Evolutionary conservation across 2,888 invertebrate species (phyloP).

Genomic region (Nebria brevicollis): DNA sequence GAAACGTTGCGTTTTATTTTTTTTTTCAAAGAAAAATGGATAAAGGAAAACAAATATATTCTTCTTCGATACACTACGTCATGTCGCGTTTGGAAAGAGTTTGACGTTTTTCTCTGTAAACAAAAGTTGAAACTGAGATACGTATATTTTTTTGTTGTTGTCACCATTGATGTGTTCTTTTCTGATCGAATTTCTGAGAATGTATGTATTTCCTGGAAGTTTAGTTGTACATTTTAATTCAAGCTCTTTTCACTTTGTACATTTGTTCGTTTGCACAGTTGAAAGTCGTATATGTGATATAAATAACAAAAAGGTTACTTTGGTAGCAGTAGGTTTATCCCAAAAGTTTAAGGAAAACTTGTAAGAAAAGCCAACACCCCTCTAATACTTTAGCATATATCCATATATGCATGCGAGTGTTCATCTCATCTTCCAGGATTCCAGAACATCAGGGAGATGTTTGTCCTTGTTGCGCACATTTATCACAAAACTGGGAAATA

Average conservation of each 20-base stretch:
- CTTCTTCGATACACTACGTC: neutral
- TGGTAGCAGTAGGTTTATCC: constrained; percentile 21
- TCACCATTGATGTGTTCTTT: neutral
- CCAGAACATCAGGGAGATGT: neutral
- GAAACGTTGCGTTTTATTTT: neutral
- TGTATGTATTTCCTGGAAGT: neutral
- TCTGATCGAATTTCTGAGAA: neutral
- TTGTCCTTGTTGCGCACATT: constrained; percentile 26
- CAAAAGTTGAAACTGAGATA: constrained; percentile 1
- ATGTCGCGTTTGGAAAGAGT: neutral
- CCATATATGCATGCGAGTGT: constrained; percentile 31
- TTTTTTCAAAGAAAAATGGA: neutral
- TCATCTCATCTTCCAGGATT: constrained; percentile 2
- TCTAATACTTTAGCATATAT: constrained; percentile 24
- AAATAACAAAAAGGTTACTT: neutral
- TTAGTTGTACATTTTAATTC: neutral
- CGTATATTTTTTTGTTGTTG: neutral
- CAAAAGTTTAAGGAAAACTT: constrained; percentile 26
- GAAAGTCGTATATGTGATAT: constrained; percentile 3
- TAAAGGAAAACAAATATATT: neutral
- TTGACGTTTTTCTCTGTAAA: neutral
- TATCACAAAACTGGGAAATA: constrained; percentile 27
- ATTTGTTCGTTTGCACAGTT: neutral
- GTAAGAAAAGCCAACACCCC: constrained; percentile 20
- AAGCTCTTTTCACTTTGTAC: too few species aligned